phyloP scores from a whole-genome alignment of 35 echinoderm and acorn worm species.

The Patiria miniata region DNA sequence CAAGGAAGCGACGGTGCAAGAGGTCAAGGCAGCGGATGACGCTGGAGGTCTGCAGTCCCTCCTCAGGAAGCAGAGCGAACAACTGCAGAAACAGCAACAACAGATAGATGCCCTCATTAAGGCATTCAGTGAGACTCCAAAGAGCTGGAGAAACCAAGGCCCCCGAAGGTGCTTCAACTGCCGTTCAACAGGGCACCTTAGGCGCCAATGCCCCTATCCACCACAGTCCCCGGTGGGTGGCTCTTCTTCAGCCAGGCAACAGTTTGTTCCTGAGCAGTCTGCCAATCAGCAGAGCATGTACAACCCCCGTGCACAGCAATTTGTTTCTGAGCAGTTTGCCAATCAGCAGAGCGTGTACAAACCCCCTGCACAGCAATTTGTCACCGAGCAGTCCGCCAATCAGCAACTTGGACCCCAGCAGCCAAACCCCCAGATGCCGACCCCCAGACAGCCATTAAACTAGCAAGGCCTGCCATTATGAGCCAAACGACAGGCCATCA shows the following conservation, averaged over 20 bases:
- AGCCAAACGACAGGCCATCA: conserved; percentile 46
- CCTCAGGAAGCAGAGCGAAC: background rate
- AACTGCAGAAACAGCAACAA: background rate
- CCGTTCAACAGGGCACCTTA: background rate
- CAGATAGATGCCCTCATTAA: too few relatives aligned
- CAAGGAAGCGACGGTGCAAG: background rate
- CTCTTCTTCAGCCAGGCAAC: background rate
- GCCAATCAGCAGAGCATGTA: too few relatives aligned
- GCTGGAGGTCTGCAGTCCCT: background rate
- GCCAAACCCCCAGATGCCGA: background rate
- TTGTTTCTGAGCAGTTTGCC: background rate
- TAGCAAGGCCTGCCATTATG: conserved; percentile 41
- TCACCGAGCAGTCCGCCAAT: background rate
- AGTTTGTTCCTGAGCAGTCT: background rate
- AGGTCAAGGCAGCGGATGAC: background rate
- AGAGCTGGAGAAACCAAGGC: too few relatives aligned
- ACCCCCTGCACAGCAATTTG: too few relatives aligned
- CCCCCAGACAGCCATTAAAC: too few relatives aligned
- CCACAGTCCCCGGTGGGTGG: too few relatives aligned
- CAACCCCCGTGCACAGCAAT: background rate
- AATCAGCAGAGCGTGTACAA: too few relatives aligned
- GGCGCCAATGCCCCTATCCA: background rate
- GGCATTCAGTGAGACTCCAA: too few relatives aligned
- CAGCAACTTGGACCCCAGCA: background rate
- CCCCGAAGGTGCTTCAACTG: background rate